Conservation (phyloP, 2,797 vertebrate species). For the Micromesistius poutassou region DNA sequence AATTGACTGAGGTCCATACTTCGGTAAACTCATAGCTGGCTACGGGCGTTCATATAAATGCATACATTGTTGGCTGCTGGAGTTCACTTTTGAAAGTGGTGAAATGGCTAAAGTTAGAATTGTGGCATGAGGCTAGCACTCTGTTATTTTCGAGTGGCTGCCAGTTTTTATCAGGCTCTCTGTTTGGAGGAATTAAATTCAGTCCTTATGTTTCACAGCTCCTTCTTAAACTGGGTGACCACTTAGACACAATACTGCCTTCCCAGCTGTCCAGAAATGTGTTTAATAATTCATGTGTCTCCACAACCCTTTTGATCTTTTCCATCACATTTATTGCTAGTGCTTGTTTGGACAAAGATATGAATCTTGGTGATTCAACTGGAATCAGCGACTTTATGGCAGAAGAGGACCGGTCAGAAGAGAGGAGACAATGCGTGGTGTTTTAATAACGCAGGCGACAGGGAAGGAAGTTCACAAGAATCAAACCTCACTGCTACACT, state of each 20-base stretch:
- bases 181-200: slow-evolving; percentile 12
- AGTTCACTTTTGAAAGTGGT: not conserved
- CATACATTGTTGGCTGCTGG: not conserved
- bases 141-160: not conserved
- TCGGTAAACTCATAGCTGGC: too few relatives aligned
- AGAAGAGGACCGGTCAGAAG: not conserved
- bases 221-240: slow-evolving; percentile 12
- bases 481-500: not conserved
- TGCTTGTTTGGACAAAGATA: not conserved
- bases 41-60: too few relatives aligned
- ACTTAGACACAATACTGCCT: slow-evolving; percentile 22
- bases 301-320: not conserved
- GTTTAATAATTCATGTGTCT: slow-evolving; percentile 63
- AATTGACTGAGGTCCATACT: too few relatives aligned
- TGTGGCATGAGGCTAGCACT: too few relatives aligned
- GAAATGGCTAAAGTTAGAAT: not conserved
- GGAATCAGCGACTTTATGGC: not conserved
- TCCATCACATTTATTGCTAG: not conserved
- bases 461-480: not conserved
- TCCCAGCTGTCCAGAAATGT: slow-evolving; percentile 27
- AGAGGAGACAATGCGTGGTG: not conserved
- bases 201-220: slow-evolving; percentile 24
- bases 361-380: not conserved
- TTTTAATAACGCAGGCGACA: not conserved
- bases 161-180: slow-evolving; percentile 9